Base-by-base conservation (phyloP, 1,140 invertebrate genomes). In the Centruroides vittatus region DNA sequence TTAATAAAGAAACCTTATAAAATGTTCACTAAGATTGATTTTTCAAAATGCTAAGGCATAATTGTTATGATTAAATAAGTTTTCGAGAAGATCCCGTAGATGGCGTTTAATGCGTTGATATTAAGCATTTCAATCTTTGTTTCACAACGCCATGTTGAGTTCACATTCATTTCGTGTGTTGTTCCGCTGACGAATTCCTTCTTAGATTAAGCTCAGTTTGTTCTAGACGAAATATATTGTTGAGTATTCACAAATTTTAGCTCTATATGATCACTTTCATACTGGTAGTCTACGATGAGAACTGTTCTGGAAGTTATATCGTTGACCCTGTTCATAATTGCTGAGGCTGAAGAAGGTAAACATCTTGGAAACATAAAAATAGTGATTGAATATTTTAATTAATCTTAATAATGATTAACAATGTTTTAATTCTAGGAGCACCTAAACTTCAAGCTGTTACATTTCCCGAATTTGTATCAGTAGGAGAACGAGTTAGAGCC, bases 401-500 rank as follows among this genome's bases (percentile, higher is more conserved):
- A 12, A 54, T 4, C n/a, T 54, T 3, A 7, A 34, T 35, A 55
- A 12, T 55, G 2, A 34, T 3, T 13, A 13, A 55, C 12, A 5
- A 35, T 55, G 13, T 36, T 3, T 13, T 34, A 13, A 7, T 46
- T 53, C 10, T 46, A 62, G 61, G 41, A 23, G 46, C 56, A 23
- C 61, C 61, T 13, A 55, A 41, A 36, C 46, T 62, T 6, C 61
- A 62, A 46, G 52, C 57, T 5, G 54, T 61, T 35, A 46, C 47
- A 12, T 35, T 62, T 12, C 61, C 61, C 8, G 61, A 62, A 48
- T 58, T 58, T 52, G 61, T 62, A 12, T 58, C 56, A 10, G 47
- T 59, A 4, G 61, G 61, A 9, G 61, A 62, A 13, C 54, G 57
- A 49, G 51, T 62, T 3, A 47, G 48, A 41, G 51, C 57, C 11